Percentiles rank a stretch among this genome's conserved stretches.
Evolutionary conservation across 1,140 invertebrate genomes (phyloP).

Genomic region (Brachionus paranguensis): DNA sequence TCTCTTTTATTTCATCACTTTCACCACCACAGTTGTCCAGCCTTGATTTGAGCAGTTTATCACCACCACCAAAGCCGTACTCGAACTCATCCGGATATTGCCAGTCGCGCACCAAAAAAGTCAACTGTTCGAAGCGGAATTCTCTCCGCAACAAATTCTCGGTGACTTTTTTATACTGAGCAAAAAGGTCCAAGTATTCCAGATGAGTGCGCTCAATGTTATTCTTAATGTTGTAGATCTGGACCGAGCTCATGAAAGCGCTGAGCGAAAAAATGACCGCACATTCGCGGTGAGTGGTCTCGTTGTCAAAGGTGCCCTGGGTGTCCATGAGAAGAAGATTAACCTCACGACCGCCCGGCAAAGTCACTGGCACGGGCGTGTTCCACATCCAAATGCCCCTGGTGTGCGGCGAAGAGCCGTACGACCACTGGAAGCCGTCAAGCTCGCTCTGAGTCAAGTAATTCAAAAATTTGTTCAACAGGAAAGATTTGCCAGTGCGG

Average conservation of each 20-base stretch:
- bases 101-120: constrained; percentile 95
- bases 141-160: constrained; percentile 26
- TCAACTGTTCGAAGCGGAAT: constrained; percentile 64
- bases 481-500: constrained; percentile 81
- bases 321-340: constrained; percentile 5
- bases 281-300: neutral
- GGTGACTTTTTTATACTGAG: constrained; percentile 1
- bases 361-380: constrained; percentile 63
- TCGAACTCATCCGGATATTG: constrained; percentile 91
- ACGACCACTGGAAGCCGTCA: neutral
- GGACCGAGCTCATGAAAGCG: neutral
- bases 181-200: constrained; percentile 19
- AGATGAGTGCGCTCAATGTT: constrained; percentile 19
- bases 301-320: constrained; percentile 23
- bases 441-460: neutral
- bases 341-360: neutral
- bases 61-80: constrained; percentile 83
- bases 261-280: constrained; percentile 7
- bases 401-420: constrained; percentile 72
- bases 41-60: constrained; percentile 73
- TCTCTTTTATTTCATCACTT: constrained; percentile 61
- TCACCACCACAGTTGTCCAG: constrained; percentile 63
- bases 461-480: constrained; percentile 63
- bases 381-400: constrained; percentile 87
- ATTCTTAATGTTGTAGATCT: constrained; percentile 17